phyloP scores from a whole-genome alignment of 2,888 invertebrate genomes.

The Pyrocoelia pectoralis region DNA sequence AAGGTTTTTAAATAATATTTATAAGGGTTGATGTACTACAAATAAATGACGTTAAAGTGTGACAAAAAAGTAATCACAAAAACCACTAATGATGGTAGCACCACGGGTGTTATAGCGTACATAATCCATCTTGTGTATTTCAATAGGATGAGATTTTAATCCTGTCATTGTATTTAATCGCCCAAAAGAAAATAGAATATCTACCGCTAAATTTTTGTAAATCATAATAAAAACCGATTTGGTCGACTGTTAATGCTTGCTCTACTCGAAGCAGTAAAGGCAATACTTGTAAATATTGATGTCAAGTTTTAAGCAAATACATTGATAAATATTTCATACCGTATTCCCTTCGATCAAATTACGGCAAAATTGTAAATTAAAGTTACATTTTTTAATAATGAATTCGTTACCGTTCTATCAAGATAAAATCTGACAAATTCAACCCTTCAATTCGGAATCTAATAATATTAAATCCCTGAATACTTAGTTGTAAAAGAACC shows the following conservation, averaged over 20 bases:
- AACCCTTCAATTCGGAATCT: slow-evolving; percentile 26
- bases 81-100: slow-evolving; percentile 50
- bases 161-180: slow-evolving; percentile 52
- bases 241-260: slow-evolving; percentile 40
- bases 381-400: not conserved
- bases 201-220: slow-evolving; percentile 15
- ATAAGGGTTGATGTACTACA: not conserved
- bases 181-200: slow-evolving; percentile 22
- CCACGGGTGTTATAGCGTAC: slow-evolving; percentile 51
- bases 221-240: slow-evolving; percentile 25
- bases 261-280: slow-evolving; percentile 24
- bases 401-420: slow-evolving; percentile 12
- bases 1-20: not conserved
- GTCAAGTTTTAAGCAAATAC: slow-evolving; percentile 26
- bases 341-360: not conserved
- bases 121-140: slow-evolving; percentile 59
- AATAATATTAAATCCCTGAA: slow-evolving; percentile 27
- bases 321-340: slow-evolving; percentile 12
- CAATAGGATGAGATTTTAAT: slow-evolving; percentile 60
- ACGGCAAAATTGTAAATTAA: not conserved
- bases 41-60: slow-evolving; percentile 14
- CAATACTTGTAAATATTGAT: slow-evolving; percentile 28
- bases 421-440: slow-evolving; percentile 18
- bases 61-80: slow-evolving; percentile 32
- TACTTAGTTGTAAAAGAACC: slow-evolving; percentile 31